Percentiles rank a stretch among this genome's conserved stretches.
Evolutionary conservation across 2,113 vertebrate species (phyloP).

Genomic region (Aspiorhynchus laticeps): DNA sequence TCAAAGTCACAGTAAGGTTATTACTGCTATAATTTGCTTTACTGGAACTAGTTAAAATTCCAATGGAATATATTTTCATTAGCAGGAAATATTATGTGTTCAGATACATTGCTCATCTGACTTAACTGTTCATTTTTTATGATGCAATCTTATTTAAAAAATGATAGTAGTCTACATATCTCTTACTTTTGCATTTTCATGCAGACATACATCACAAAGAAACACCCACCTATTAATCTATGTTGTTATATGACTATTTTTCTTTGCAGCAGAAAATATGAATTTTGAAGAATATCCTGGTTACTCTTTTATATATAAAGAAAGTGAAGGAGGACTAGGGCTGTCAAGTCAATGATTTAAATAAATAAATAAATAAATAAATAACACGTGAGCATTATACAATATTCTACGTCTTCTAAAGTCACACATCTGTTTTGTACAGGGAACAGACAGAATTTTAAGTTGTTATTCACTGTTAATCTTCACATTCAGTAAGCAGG

Average conservation of each 20-base stretch:
- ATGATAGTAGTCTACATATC: constrained; percentile 23
- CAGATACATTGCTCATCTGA: constrained; percentile 58
- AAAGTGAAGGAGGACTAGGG: neutral
- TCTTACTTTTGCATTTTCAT: constrained; percentile 29
- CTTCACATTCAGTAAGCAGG: neutral
- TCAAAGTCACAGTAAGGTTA: constrained; percentile 71
- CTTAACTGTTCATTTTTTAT: constrained; percentile 64
- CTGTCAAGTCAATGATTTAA: neutral
- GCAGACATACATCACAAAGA: constrained; percentile 45
- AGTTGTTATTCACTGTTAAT: neutral
- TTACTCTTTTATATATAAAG: neutral
- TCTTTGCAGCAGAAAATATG: neutral
- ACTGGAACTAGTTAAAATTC: constrained; percentile 49
- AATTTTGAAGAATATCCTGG: neutral
- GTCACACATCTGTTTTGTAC: neutral
- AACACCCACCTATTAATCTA: neutral
- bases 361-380: neutral
- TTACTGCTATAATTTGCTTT: constrained; percentile 67
- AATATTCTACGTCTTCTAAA: no score
- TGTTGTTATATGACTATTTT: neutral
- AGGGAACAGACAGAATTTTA: neutral
- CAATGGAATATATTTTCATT: constrained; percentile 51
- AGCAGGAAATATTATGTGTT: constrained; percentile 30
- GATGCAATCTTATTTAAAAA: constrained; percentile 66
- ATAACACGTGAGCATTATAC: no score